A percentile compares a stretch with the other conserved stretches of the same genome.
These are phyloP conservation scores for Acanthiza pusilla DNA, from an alignment of 2,797 vertebrate species.

Conservation along the genomic window DNA sequence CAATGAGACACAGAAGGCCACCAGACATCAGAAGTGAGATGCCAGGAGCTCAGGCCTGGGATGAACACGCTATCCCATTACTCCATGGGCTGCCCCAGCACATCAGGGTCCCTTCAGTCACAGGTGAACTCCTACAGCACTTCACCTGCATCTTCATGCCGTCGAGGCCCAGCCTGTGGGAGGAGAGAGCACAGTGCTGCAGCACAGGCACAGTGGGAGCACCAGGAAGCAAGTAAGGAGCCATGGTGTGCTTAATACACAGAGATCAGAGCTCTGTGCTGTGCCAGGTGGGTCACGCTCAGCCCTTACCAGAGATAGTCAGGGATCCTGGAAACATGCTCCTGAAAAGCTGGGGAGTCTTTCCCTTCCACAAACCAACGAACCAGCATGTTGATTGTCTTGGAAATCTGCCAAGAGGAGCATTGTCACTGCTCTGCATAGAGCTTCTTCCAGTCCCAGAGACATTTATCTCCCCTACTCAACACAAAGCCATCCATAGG, in stretches of 20 bases:
- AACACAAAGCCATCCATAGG: neutral
- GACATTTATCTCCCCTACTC: neutral
- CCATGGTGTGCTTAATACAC: neutral
- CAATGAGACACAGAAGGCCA: neutral
- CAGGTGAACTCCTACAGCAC: neutral
- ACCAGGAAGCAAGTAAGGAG: neutral
- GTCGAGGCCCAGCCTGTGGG: constrained; percentile 88
- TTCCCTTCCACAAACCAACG: constrained; percentile 89
- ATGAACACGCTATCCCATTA: neutral
- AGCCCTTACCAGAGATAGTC: constrained; percentile 92
- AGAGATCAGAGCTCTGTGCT: neutral
- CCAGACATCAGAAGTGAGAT: neutral
- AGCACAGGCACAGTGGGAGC: neutral
- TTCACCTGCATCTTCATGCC: constrained; percentile 98
- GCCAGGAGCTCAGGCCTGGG: neutral
- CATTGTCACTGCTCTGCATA: neutral
- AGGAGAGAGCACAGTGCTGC: constrained; percentile 21
- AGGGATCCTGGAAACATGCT: constrained; percentile 89
- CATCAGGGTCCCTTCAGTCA: neutral
- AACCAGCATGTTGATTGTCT: constrained; percentile 95
- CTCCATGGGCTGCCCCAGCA: neutral
- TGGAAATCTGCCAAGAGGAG: constrained; percentile 83
- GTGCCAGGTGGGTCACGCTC: neutral
- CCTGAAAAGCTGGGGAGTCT: constrained; percentile 80
- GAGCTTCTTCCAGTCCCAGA: neutral